Percentiles rank a stretch among this genome's conserved stretches.
These are phyloP conservation scores for Chaetops frenatus DNA, from an alignment of 2,113 vertebrate species.

Conservation along the genomic window DNA sequence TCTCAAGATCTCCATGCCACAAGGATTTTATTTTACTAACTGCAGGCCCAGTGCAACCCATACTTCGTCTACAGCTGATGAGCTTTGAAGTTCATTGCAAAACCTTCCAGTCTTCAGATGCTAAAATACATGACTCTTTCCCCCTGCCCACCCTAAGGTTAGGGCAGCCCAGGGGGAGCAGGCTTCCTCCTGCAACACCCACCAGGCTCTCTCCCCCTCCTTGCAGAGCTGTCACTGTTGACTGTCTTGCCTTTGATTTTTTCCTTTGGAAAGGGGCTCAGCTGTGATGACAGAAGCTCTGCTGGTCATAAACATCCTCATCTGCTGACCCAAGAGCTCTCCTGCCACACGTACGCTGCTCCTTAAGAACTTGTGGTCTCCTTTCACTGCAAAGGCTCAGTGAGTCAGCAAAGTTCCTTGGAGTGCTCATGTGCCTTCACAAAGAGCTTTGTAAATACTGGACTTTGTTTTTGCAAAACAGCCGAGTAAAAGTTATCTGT, in stretches of 20 bases:
- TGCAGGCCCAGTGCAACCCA: neutral
- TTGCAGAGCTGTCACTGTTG: neutral
- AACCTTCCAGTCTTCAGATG: neutral
- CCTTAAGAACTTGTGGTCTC: neutral
- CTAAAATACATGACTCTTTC: neutral
- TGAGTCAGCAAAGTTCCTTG: neutral
- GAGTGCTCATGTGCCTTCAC: neutral
- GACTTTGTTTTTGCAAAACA: neutral
- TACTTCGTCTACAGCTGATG: neutral
- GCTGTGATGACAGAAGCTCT: neutral
- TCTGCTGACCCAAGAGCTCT: neutral
- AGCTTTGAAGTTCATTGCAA: neutral
- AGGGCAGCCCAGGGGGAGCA: neutral
- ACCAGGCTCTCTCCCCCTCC: neutral
- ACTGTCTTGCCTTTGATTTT: neutral
- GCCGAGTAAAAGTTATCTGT: neutral
- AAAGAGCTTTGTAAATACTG: slow-evolving; percentile 2
- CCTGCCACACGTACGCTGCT: accelerated
- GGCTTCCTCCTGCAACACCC: neutral
- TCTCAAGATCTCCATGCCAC: neutral
- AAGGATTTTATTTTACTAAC: neutral
- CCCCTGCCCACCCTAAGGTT: neutral
- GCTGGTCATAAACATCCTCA: neutral
- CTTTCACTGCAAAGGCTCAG: neutral
- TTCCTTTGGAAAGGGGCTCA: neutral